Conservation (phyloP, 2,113 vertebrate species). For the Cisticola juncidis region DNA sequence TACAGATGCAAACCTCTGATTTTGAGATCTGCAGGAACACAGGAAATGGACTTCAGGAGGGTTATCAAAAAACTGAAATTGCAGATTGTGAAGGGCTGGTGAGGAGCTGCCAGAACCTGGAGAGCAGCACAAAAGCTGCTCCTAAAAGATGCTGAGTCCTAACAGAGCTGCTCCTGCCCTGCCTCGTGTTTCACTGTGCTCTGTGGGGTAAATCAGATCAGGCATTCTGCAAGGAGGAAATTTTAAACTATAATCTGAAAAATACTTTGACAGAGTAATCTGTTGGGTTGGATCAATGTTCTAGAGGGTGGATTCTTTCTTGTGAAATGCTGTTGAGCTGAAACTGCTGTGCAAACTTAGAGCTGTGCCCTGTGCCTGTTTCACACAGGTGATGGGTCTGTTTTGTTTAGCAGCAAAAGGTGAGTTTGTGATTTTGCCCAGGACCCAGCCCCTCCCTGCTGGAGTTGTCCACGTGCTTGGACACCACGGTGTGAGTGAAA, state of each 20-base stretch:
- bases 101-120: not conserved
- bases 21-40: constrained; percentile 4
- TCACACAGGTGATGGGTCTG: not conserved
- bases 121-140: not conserved
- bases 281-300: not conserved
- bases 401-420: not conserved
- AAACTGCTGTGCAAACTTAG: not conserved
- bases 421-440: not conserved
- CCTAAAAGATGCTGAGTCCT: not conserved
- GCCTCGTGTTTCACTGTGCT: not conserved
- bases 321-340: not conserved
- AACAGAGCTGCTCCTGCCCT: not conserved
- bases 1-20: not conserved
- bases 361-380: not conserved
- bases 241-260: not conserved
- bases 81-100: not conserved
- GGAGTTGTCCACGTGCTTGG: fast-evolving
- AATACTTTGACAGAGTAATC: not conserved
- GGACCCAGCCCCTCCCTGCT: not conserved
- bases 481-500: fast-evolving
- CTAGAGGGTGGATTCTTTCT: not conserved
- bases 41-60: not conserved
- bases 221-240: not conserved
- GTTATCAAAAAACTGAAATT: not conserved
- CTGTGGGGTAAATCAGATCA: not conserved